Base-by-base conservation (phyloP, 2,113 vertebrate species). In the Anas platyrhynchos region DNA sequence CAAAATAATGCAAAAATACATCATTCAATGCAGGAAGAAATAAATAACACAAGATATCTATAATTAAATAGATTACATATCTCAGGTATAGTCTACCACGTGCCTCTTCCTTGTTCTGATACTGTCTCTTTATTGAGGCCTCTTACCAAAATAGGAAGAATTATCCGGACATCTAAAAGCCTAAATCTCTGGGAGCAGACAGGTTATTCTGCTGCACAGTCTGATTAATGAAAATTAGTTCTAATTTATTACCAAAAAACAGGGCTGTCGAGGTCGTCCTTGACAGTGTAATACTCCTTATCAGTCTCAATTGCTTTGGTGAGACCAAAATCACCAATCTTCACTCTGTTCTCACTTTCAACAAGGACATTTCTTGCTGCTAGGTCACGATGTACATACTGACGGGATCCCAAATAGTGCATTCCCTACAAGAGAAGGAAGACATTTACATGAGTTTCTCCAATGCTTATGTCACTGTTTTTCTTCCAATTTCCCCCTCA, bases 261-360 rank as follows among this genome's bases (percentile, higher is more conserved):
- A 2, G 99, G 99, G 94, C 99, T 99, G 96, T 99, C 99, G 2
- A 98, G 98, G 82, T 99, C 99, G 0, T 99, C 99, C 82, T 99
- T 99, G 89, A 99, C 99, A 0, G 98, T 99, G 97, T 99, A 99
- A 94, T 99, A 99, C 16, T 99, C 99, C 93, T 99, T 99, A 2
- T 99, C 99, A 0, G 99, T 99, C 95, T 99, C 99, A 31, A 99
- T 99, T 50, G 98, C 98, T 97, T 99, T 99, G 63, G 99, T 99
- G 84, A 99, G 98, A 8, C 99, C 99, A 1, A 99, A 99, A 92
- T 99, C 99, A 58, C 99, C 99, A 0, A 99, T 99, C 97, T 99
- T 99, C 90, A 99, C 99, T 16, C 98, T 98, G 92, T 97, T 98
- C 94, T 99, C 99, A 1, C 99, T 99, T 93, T 99, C 99, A 29